Evolutionary conservation across 1,140 invertebrate species (phyloP).

Genomic region (Bombus soroeensis): DNA sequence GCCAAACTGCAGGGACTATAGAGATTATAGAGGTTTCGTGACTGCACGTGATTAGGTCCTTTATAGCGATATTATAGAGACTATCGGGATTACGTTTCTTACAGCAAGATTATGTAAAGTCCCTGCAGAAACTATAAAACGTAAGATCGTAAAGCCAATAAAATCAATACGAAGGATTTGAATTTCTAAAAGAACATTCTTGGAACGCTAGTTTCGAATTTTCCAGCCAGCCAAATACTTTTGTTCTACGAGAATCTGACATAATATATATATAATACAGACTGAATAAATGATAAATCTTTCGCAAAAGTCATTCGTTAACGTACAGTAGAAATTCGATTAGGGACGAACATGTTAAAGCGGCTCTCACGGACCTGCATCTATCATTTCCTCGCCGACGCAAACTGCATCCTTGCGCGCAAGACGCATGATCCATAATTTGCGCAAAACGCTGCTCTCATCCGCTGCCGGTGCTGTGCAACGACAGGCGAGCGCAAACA

Average conservation of each 20-base stretch:
- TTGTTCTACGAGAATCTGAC: too few species aligned
- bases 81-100: neutral
- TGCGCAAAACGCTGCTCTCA: constrained; percentile 27
- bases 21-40: neutral
- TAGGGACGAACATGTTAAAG: neutral
- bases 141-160: neutral
- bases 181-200: neutral
- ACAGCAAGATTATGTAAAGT: neutral
- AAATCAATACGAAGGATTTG: neutral
- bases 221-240: too few species aligned
- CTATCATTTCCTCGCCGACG: too few species aligned
- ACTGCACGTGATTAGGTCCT: neutral
- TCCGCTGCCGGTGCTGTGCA: neutral
- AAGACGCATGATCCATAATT: constrained; percentile 23
- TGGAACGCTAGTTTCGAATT: neutral
- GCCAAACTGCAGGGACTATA: neutral
- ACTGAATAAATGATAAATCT: too few species aligned
- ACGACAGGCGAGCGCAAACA: constrained; percentile 29
- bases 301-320: too few species aligned
- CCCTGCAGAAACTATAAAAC: neutral
- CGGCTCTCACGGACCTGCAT: neutral
- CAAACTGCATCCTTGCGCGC: neutral
- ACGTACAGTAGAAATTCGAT: neutral
- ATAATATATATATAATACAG: too few species aligned
- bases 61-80: constrained; percentile 4